phyloP scores from a whole-genome alignment of 1,140 invertebrate species.

The Dendrolimus punctatus region DNA sequence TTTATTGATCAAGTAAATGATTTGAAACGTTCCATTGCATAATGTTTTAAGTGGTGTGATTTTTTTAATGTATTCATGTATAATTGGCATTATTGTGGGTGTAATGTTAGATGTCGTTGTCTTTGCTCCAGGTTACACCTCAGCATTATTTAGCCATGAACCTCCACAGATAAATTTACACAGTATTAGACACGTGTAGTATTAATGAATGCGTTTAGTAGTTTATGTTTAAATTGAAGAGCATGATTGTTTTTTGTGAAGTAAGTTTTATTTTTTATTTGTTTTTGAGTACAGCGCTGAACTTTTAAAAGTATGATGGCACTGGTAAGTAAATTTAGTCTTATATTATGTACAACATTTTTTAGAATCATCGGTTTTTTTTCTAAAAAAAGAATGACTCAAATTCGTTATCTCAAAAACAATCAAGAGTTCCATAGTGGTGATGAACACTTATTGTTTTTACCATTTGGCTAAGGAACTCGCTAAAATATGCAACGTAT shows the following conservation, averaged over 20 bases:
- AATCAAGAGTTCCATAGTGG: no score
- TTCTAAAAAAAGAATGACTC: no score
- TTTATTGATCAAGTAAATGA: constrained; percentile 36
- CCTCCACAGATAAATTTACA: constrained; percentile 69
- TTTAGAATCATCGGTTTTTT: background rate
- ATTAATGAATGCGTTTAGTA: constrained; percentile 37
- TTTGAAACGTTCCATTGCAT: constrained; percentile 38
- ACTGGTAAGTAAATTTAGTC: constrained; percentile 15
- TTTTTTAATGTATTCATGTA: constrained; percentile 49
- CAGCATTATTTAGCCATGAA: constrained; percentile 30
- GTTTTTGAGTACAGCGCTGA: background rate
- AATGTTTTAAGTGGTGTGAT: constrained; percentile 55
- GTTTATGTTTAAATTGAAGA: constrained; percentile 47
- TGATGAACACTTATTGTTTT: no score
- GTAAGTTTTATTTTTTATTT: constrained; percentile 21
- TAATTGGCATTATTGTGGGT: constrained; percentile 50
- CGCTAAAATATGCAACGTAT: no score
- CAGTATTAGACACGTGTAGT: constrained; percentile 32
- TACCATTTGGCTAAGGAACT: no score
- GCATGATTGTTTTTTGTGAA: constrained; percentile 41
- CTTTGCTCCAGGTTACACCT: constrained; percentile 69
- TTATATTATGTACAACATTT: background rate
- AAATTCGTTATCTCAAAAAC: no score
- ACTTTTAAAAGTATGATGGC: constrained; percentile 4
- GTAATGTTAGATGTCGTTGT: constrained; percentile 62